phyloP scores from a whole-genome alignment of 2,797 vertebrate genomes.

The Luscinia luscinia region DNA sequence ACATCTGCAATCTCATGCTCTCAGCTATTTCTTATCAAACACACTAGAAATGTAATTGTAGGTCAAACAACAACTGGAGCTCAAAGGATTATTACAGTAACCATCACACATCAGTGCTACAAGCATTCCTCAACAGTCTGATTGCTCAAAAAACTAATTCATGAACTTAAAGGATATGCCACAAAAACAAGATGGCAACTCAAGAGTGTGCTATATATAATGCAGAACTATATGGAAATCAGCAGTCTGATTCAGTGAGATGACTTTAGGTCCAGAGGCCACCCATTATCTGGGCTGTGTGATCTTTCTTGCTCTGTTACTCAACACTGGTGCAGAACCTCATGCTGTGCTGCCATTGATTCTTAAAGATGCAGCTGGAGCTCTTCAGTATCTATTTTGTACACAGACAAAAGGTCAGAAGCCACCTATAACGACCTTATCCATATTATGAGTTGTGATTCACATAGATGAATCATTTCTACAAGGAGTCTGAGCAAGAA shows the following conservation, averaged over 20 bases:
- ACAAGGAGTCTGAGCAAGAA: background rate
- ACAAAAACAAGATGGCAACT: background rate
- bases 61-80: background rate
- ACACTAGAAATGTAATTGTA: background rate
- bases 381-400: background rate
- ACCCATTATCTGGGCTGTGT: too few relatives aligned
- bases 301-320: background rate
- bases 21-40: background rate
- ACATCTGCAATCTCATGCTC: background rate
- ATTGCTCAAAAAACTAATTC: background rate
- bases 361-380: background rate
- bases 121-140: background rate
- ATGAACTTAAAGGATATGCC: background rate
- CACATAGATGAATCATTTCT: background rate
- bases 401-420: background rate
- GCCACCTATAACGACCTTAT: background rate
- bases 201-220: background rate
- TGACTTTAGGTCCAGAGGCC: too few relatives aligned
- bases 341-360: background rate
- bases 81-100: background rate
- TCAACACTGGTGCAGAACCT: background rate
- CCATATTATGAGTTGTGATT: background rate
- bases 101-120: background rate
- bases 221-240: background rate
- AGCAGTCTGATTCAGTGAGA: background rate